Conservation (phyloP, 2,797 vertebrate genomes). For the Thamnophis elegans region DNA sequence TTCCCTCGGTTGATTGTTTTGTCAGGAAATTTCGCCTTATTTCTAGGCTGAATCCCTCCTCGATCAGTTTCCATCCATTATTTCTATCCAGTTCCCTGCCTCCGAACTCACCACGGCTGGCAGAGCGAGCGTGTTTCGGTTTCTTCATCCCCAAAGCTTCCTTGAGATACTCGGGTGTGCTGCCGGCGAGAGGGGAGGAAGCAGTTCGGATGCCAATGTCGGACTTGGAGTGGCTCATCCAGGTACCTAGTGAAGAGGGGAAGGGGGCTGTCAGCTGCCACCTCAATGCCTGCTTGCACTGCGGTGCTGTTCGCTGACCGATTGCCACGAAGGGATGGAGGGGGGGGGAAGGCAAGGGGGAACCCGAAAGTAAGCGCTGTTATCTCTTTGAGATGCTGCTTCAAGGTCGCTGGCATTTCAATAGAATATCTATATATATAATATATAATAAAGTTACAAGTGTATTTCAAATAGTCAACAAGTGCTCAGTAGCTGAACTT, state of each 20-base stretch:
- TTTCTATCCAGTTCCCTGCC: neutral
- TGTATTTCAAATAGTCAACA: neutral
- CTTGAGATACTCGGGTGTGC: conserved; percentile 77
- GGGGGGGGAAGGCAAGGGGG: neutral
- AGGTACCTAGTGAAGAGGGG: conserved; percentile 59
- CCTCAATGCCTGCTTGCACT: neutral
- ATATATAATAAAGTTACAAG: neutral
- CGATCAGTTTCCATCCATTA: too few species aligned
- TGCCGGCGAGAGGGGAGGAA: conserved; percentile 35
- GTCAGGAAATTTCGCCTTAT: too few species aligned
- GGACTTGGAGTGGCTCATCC: conserved; percentile 66
- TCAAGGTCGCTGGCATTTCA: neutral
- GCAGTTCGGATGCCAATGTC: conserved; percentile 63
- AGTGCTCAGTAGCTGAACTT: neutral
- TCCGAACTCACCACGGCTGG: conserved; percentile 73
- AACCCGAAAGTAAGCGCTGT: neutral
- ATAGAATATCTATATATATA: neutral
- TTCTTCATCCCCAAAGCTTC: conserved; percentile 80
- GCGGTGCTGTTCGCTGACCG: neutral
- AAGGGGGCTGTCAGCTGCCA: neutral
- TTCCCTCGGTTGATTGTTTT: too few species aligned
- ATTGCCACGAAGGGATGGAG: neutral
- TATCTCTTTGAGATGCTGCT: neutral
- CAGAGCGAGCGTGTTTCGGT: conserved; percentile 73
- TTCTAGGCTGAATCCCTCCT: too few species aligned